A percentile compares a stretch with the other conserved stretches of the same genome.
These are phyloP conservation scores for Leucopternis melanops DNA, from an alignment of 2,113 vertebrate species.

Conservation along the genomic window DNA sequence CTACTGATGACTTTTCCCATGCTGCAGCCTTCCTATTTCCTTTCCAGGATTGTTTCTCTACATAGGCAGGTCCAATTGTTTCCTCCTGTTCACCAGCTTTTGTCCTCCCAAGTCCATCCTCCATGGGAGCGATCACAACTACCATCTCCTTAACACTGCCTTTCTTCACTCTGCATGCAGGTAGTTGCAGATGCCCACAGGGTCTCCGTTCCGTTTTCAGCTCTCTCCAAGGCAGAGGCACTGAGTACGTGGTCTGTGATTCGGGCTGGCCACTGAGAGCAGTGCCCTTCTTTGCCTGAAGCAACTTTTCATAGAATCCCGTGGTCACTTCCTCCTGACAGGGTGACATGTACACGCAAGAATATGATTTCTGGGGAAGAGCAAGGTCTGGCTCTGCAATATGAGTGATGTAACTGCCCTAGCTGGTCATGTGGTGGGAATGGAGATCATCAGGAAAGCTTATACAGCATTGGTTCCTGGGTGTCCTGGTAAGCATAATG, in stretches of 20 bases:
- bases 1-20: not conserved
- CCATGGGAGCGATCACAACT: not conserved
- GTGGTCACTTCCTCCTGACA: not conserved
- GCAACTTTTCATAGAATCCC: not conserved
- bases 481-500: not conserved
- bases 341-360: not conserved
- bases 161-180: not conserved
- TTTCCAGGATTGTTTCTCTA: not conserved
- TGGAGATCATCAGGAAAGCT: not conserved
- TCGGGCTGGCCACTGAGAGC: not conserved
- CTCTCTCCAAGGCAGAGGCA: not conserved
- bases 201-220: not conserved
- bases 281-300: not conserved
- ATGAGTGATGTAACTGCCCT: not conserved
- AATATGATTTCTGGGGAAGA: not conserved
- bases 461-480: not conserved
- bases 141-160: not conserved
- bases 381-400: not conserved
- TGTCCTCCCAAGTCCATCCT: not conserved
- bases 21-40: not conserved
- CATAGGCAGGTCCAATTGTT: not conserved
- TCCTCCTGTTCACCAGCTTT: not conserved
- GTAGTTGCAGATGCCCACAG: not conserved
- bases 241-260: fast-evolving
- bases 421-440: not conserved